These are phyloP conservation scores for Peromyscus aztecus DNA, from an alignment of 2,797 vertebrate species.

Conservation along the genomic window DNA sequence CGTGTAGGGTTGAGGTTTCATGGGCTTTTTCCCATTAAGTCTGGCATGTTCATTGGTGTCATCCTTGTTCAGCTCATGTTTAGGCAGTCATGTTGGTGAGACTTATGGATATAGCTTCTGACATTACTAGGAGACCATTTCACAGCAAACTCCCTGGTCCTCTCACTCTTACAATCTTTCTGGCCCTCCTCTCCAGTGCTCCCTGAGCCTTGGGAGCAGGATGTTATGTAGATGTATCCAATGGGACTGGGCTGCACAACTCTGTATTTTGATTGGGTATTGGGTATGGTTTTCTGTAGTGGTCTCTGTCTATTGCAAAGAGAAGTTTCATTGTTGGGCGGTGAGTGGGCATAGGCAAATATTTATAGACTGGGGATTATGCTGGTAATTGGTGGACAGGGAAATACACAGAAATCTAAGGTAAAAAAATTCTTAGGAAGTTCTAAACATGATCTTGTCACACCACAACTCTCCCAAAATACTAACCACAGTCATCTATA, in stretches of 20 bases:
- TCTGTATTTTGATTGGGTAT: neutral
- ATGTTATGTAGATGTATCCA: neutral
- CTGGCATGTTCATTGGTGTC: neutral
- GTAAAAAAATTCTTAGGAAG: neutral
- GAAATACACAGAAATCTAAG: conserved; percentile 32
- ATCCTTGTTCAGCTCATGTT: neutral
- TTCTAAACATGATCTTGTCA: neutral
- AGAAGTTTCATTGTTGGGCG: neutral
- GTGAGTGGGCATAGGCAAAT: neutral
- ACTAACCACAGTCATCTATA: neutral
- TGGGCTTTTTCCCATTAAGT: neutral
- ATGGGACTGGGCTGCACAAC: neutral
- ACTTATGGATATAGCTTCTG: neutral
- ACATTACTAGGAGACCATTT: neutral
- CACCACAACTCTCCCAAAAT: neutral
- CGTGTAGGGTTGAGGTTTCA: neutral
- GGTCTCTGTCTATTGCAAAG: neutral
- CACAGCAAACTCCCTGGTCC: neutral
- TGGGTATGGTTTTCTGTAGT: neutral
- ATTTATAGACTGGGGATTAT: neutral
- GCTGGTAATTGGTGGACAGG: neutral
- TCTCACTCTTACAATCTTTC: neutral
- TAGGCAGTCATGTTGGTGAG: neutral
- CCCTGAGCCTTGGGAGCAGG: neutral
- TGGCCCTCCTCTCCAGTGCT: neutral